A percentile compares a stretch with the other conserved stretches of the same genome.
Conservation (phyloP, 1,140 invertebrate genomes). For the Halotydeus destructor region DNA sequence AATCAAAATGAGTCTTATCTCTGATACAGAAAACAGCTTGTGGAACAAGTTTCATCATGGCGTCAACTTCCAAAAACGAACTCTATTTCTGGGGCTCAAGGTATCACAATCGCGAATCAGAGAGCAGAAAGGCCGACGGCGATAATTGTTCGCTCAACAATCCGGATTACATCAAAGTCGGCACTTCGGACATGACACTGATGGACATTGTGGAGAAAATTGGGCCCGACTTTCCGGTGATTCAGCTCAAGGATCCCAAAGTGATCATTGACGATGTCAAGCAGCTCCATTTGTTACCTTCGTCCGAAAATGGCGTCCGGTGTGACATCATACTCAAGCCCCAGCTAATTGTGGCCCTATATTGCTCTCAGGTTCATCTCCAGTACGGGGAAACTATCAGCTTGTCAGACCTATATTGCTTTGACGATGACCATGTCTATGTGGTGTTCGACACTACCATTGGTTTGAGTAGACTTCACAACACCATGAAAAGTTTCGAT, state of each 20-base stretch:
- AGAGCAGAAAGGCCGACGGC: background rate
- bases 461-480: no score
- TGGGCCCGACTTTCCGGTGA: slow-evolving; percentile 18
- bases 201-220: slow-evolving; percentile 17
- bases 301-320: background rate
- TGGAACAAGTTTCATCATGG: slow-evolving; percentile 40
- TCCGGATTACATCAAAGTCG: background rate
- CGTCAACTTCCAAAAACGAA: slow-evolving; percentile 39
- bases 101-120: slow-evolving; percentile 1
- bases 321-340: slow-evolving; percentile 10
- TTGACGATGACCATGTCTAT: slow-evolving; percentile 5
- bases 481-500: no score
- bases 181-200: slow-evolving; percentile 12
- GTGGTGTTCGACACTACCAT: slow-evolving; percentile 11
- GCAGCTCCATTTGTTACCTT: slow-evolving; percentile 3
- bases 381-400: background rate
- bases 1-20: background rate
- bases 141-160: background rate
- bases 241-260: slow-evolving; percentile 15
- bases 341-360: slow-evolving; percentile 9
- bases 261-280: slow-evolving; percentile 3
- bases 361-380: slow-evolving; percentile 2
- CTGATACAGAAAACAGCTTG: slow-evolving; percentile 33
- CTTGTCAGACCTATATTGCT: slow-evolving; percentile 4
- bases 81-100: slow-evolving; percentile 45